phyloP scores from a whole-genome alignment of 2,797 vertebrate genomes.

The Bucorvus abyssinicus region DNA sequence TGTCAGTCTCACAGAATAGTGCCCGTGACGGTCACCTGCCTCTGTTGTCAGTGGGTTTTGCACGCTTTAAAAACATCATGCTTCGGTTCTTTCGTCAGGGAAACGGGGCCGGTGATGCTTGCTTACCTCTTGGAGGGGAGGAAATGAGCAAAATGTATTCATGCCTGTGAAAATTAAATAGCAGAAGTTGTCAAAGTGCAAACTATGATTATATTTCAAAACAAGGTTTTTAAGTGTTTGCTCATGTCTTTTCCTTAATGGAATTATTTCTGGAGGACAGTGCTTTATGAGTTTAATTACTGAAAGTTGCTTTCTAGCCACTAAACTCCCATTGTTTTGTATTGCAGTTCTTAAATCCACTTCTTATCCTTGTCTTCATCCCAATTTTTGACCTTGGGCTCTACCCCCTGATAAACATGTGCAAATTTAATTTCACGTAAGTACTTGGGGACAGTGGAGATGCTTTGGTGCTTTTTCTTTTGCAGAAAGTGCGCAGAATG shows the following conservation, averaged over 20 bases:
- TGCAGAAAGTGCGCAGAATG: not conserved
- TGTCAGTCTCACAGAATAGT: not conserved
- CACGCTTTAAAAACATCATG: slow-evolving; percentile 5
- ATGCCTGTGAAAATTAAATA: slow-evolving; percentile 37
- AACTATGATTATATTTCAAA: slow-evolving; percentile 43
- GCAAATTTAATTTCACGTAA: slow-evolving; percentile 91
- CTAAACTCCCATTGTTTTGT: slow-evolving; percentile 59
- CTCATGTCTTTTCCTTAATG: slow-evolving; percentile 27
- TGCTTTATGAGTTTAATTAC: slow-evolving; percentile 60
- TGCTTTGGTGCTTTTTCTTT: not conserved
- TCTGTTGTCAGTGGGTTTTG: slow-evolving; percentile 3
- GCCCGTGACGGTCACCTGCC: not conserved
- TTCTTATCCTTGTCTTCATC: slow-evolving; percentile 92
- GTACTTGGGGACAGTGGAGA: slow-evolving; percentile 60
- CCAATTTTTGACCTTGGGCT: slow-evolving; percentile 92
- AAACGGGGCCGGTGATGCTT: not conserved
- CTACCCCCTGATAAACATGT: slow-evolving; percentile 86
- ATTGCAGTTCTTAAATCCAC: slow-evolving; percentile 90
- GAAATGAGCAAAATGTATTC: slow-evolving; percentile 11
- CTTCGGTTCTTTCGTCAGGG: not conserved
- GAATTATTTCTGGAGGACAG: slow-evolving; percentile 42
- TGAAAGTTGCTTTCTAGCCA: slow-evolving; percentile 39
- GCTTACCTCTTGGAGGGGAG: not conserved
- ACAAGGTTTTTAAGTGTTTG: slow-evolving; percentile 25
- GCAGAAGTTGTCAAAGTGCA: not conserved